phyloP scores from a whole-genome alignment of 2,113 vertebrate species.

The Physeter macrocephalus region DNA sequence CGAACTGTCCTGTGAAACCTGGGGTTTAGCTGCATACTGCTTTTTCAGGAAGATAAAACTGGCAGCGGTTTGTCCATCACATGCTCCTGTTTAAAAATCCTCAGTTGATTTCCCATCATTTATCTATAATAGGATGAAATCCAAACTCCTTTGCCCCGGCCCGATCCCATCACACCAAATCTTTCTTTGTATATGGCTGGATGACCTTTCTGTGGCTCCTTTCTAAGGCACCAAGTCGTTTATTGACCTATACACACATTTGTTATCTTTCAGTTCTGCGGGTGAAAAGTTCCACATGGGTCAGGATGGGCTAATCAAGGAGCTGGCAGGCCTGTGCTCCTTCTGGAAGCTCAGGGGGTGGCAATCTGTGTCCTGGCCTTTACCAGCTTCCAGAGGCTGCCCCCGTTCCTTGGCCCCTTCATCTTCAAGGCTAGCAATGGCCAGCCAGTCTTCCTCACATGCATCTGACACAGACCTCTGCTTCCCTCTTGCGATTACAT shows the following conservation, averaged over 20 bases:
- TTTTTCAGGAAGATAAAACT: neutral
- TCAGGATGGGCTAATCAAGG: neutral
- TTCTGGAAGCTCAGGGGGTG: neutral
- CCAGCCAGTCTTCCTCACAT: neutral
- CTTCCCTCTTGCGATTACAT: neutral
- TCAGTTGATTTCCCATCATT: neutral
- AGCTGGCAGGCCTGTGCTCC: neutral
- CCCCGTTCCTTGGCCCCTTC: neutral
- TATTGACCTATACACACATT: neutral
- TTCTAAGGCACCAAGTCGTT: neutral
- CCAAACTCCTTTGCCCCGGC: neutral
- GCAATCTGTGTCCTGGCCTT: neutral
- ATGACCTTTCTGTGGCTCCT: neutral
- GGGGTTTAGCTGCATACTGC: neutral
- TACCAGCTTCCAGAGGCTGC: neutral
- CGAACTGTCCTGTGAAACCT: neutral
- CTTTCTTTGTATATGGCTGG: neutral
- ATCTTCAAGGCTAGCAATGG: neutral
- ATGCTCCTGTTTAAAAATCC: neutral
- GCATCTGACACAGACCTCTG: neutral
- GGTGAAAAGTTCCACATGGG: neutral
- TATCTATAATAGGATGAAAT: neutral
- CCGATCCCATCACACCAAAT: neutral
- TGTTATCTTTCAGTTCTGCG: neutral
- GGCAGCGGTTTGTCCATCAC: neutral